Percentiles rank a stretch among this genome's conserved stretches.
Evolutionary conservation across 2,888 invertebrate genomes (phyloP).

Genomic region (Globia sparganii): DNA sequence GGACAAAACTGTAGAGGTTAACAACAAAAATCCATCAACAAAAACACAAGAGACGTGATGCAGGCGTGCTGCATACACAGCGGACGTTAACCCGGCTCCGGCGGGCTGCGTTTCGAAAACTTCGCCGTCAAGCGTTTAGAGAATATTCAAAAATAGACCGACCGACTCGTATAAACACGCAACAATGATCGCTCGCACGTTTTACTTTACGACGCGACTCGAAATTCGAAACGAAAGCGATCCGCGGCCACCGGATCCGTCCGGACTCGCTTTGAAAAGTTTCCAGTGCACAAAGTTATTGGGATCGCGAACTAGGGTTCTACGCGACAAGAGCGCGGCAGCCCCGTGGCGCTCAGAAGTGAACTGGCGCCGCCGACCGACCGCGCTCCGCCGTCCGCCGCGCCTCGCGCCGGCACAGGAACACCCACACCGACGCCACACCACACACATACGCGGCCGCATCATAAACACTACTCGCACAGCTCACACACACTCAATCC

Average conservation of each 20-base stretch:
- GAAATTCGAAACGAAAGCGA: constrained; percentile 75
- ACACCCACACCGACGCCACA: constrained; percentile 77
- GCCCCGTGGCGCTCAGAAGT: constrained; percentile 85
- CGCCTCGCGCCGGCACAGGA: constrained; percentile 82
- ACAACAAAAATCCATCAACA: constrained; percentile 89
- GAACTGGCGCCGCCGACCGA: constrained; percentile 84
- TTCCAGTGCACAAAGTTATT: constrained; percentile 89
- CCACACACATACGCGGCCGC: constrained; percentile 69
- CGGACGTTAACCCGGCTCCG: constrained; percentile 89
- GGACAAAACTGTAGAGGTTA: constrained; percentile 82
- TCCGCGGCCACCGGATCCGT: constrained; percentile 76
- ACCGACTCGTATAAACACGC: constrained; percentile 82
- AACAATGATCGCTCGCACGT: constrained; percentile 78
- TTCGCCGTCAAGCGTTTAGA: constrained; percentile 88
- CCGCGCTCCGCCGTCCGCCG: constrained; percentile 76
- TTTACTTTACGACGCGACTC: constrained; percentile 74
- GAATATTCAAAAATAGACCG: constrained; percentile 90
- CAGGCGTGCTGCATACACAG: constrained; percentile 86
- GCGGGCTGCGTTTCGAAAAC: constrained; percentile 89
- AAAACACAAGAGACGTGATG: constrained; percentile 88
- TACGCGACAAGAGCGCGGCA: constrained; percentile 83
- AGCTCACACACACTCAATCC: constrained; percentile 73
- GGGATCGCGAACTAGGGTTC: constrained; percentile 85
- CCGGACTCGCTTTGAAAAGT: constrained; percentile 86
- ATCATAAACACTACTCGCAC: constrained; percentile 67